These are phyloP conservation scores for Solea senegalensis DNA, from an alignment of 2,113 vertebrate species.

Conservation along the genomic window DNA sequence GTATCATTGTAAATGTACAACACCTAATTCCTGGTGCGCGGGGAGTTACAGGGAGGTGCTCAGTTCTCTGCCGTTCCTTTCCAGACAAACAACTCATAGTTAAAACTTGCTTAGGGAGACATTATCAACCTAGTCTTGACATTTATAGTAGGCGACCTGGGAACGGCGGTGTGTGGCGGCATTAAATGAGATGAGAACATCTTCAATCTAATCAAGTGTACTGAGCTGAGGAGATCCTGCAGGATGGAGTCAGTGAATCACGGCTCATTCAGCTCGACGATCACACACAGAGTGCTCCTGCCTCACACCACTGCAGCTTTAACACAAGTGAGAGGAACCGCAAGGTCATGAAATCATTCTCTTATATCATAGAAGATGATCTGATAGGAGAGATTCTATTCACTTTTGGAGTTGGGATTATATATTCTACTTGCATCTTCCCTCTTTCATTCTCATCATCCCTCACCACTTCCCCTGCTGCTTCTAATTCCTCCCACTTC, in stretches of 20 bases:
- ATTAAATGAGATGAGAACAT: conserved; percentile 33
- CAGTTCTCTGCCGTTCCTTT: not conserved
- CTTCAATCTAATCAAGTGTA: conserved; percentile 36
- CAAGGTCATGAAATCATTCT: not conserved
- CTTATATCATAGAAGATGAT: not conserved
- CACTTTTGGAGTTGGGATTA: too few species aligned
- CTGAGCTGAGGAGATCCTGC: conserved; percentile 25
- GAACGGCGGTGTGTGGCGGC: conserved; percentile 18
- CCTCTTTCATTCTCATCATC: conserved; percentile 29
- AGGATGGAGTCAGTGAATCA: conserved; percentile 14
- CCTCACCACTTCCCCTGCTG: conserved; percentile 21
- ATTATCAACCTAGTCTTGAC: conserved; percentile 23
- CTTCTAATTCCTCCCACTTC: conserved; percentile 41
- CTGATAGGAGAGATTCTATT: not conserved
- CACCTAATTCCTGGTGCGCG: not conserved
- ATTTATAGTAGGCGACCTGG: conserved; percentile 21
- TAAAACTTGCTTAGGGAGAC: conserved; percentile 19
- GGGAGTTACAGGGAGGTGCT: not conserved
- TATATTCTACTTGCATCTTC: not conserved
- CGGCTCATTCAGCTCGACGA: conserved; percentile 26
- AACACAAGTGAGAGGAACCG: not conserved
- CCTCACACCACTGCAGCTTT: not conserved
- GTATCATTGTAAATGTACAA: too few species aligned
- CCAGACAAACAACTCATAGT: conserved; percentile 27
- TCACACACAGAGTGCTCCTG: conserved; percentile 6